These are phyloP conservation scores for Rhombomys opimus DNA, from an alignment of 2,113 vertebrate species.

Conservation along the genomic window DNA sequence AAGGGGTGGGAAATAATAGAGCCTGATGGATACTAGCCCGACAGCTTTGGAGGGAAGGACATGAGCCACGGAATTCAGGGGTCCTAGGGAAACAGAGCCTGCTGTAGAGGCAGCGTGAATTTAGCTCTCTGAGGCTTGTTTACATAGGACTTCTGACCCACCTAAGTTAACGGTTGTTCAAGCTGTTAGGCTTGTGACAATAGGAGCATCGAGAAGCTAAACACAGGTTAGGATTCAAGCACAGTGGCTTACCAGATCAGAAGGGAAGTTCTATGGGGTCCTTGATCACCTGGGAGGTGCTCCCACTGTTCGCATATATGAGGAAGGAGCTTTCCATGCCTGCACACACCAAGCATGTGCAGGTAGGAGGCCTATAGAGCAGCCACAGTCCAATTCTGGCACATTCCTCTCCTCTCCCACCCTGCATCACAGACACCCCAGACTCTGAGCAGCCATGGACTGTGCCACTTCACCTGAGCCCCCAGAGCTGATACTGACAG, in stretches of 20 bases:
- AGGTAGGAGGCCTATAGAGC: conserved; percentile 43
- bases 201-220: not conserved
- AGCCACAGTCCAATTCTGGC: not conserved
- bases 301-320: conserved; percentile 50
- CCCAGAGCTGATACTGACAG: not conserved
- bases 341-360: not conserved
- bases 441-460: not conserved
- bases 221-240: not conserved
- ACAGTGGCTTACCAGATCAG: not conserved
- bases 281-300: conserved; percentile 44
- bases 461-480: not conserved
- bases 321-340: conserved; percentile 9
- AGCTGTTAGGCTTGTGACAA: not conserved
- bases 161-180: not conserved
- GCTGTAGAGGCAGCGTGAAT: not conserved
- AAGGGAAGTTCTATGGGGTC: not conserved
- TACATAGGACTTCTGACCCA: not conserved
- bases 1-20: not conserved
- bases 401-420: accelerated
- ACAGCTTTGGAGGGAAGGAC: not conserved
- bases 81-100: not conserved
- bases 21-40: not conserved
- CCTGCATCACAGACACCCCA: not conserved
- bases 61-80: not conserved
- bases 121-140: not conserved